Percentiles rank a stretch among this genome's conserved stretches.
phyloP scores from a whole-genome alignment of 2,797 vertebrate species.

The Crotalus adamanteus region DNA sequence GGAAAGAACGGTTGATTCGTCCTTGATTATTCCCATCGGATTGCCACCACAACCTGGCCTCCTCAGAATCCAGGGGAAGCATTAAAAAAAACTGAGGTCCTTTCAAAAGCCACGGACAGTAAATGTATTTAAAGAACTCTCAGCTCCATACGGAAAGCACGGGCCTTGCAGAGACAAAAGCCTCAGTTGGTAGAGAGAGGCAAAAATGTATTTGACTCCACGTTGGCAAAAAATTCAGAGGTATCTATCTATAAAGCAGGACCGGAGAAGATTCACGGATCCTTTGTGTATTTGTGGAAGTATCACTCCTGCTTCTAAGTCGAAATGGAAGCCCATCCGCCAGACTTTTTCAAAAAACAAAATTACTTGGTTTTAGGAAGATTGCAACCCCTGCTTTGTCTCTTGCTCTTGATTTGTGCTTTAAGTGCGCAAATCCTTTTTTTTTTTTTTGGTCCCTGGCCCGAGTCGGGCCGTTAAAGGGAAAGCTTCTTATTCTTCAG shows the following conservation, averaged over 20 bases:
- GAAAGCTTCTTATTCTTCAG: conserved; percentile 80
- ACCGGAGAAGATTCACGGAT: conserved; percentile 26
- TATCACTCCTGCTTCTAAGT: conserved; percentile 12
- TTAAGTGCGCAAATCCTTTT: not conserved
- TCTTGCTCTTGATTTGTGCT: not conserved
- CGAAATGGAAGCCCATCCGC: conserved; percentile 29
- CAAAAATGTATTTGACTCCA: conserved; percentile 54
- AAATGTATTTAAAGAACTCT: conserved; percentile 71
- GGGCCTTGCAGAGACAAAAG: conserved; percentile 67
- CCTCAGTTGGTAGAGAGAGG: conserved; percentile 54
- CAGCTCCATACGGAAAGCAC: conserved; percentile 74
- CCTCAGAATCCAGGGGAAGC: conserved; percentile 42
- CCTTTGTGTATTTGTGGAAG: conserved; percentile 37
- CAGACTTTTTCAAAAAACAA: not conserved
- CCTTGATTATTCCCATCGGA: conserved; percentile 68
- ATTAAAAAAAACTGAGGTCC: conserved; percentile 47
- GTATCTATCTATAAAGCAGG: conserved; percentile 43
- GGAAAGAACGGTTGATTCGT: conserved; percentile 61
- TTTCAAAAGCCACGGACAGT: conserved; percentile 71
- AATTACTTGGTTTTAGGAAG: conserved; percentile 20
- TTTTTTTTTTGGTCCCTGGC: not conserved
- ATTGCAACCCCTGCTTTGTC: not conserved
- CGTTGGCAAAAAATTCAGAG: conserved; percentile 15
- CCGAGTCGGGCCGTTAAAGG: conserved; percentile 28
- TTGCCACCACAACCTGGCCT: conserved; percentile 33